phyloP scores from a whole-genome alignment of 2,888 invertebrate species.

The Nudaria mundana region DNA sequence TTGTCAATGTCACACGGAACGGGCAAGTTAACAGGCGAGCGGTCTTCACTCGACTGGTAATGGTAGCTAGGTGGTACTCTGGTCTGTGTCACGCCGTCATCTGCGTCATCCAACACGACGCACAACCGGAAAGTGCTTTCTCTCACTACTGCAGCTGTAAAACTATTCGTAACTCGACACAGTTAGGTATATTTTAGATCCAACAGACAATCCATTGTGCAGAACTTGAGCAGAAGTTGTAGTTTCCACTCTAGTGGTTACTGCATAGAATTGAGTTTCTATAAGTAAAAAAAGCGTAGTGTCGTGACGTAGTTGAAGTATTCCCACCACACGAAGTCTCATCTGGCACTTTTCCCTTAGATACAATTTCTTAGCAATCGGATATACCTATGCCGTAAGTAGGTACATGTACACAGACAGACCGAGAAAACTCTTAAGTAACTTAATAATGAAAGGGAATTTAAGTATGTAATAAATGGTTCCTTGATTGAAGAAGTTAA shows the following conservation, averaged over 20 bases:
- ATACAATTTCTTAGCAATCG: constrained; percentile 56
- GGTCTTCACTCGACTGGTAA: constrained; percentile 61
- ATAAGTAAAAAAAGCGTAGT: constrained; percentile 27
- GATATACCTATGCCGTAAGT: constrained; percentile 57
- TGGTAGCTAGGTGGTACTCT: constrained; percentile 43
- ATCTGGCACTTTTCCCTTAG: constrained; percentile 69
- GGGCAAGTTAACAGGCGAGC: constrained; percentile 55
- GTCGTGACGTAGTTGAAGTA: constrained; percentile 55
- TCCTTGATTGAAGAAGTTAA: too few species aligned
- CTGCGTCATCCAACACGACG: constrained; percentile 72
- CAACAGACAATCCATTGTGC: constrained; percentile 9
- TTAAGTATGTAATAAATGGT: too few species aligned
- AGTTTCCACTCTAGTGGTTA: constrained; percentile 49
- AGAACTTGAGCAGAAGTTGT: constrained; percentile 21
- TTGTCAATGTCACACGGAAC: constrained; percentile 25
- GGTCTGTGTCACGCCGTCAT: constrained; percentile 52
- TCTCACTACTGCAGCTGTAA: constrained; percentile 50
- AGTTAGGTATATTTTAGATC: constrained; percentile 45
- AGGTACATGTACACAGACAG: constrained; percentile 6
- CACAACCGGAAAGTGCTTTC: constrained; percentile 78
- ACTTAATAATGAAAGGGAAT: too few species aligned
- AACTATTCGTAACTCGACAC: constrained; percentile 45
- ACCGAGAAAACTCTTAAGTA: constrained; percentile 51
- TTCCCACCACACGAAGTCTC: constrained; percentile 52
- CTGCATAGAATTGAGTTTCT: constrained; percentile 44